Base-by-base conservation (phyloP, 2,888 invertebrate genomes). In the Alviniconcha strummeri region DNA sequence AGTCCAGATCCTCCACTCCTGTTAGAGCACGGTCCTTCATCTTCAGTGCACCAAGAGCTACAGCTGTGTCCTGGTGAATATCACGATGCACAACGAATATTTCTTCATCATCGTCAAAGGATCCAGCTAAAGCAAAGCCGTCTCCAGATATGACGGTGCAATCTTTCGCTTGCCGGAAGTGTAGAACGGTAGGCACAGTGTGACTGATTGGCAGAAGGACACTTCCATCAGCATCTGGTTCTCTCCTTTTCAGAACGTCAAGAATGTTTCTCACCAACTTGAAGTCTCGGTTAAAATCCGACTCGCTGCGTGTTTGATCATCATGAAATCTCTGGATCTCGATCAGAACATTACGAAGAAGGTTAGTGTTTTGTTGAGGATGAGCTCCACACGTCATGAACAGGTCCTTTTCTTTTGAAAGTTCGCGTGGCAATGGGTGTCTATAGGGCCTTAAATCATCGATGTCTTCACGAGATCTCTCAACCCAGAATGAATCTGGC, bases 1-100 rank as follows among this genome's bases (percentile, higher is more conserved):
- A 82, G 67, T 84, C 85, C 55, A 88, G 77, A 55, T 85, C 83
- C 57, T 86, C 85, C 5, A 89, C 88, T 60, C 89, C 87, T 8
- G 87, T 79, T 84, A 90, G 78, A 15, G 72, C 71, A 5, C 83
- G 74, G 7, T 83, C 78, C 57, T 55, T 71, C 78, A 78, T 54
- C n/a, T 55, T n/a, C n/a, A 54, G 71, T 57, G 79, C 83, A 19
- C 83, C 83, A 57, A 83, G 83, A n/a, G 57, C 83, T 19, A 72
- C 17, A n/a, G 83, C 83, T 11, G 83, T 83, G 11, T 36, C 15
- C 5, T 5, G 7, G 13, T 69, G 54, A 5, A 83, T 19, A 19
- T 72, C 60, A 36, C 19, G 57, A 36, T 83, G 83, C 9, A 83
- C 83, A 55, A 72, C 6, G 17, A 78, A 52, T 9, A 71, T 71